Base-by-base conservation (phyloP, 2,113 vertebrate genomes). In the Leptosomus discolor region DNA sequence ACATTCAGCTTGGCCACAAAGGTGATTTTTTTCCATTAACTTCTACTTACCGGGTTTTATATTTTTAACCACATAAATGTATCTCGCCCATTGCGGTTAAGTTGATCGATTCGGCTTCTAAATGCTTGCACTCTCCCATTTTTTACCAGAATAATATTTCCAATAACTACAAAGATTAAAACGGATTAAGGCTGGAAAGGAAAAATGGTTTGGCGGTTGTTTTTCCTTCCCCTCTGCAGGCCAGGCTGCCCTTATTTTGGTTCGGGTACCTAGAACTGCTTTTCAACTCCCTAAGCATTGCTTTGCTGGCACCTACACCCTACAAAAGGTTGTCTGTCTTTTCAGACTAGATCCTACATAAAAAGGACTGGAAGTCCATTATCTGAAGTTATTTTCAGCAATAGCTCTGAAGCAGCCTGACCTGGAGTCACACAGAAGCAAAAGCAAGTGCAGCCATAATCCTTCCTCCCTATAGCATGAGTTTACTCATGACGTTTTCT, bases 41-140 rank as follows among this genome's bases (percentile, higher is more conserved):
- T 90, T 69, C 77, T 78, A 71, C 70, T 80, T 68, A 76, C 5
- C 1, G 7, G 24, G n/a, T 30, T 92, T 88, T 83, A n/a, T 73
- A 37, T 71, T 94, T 96, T 94, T 86, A 96, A 97, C 94, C 80
- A 92, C 73, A 53, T 41, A 17, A 39, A 95, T 89, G 64, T 77
- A 90, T 51, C 74, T 85, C 70, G 46, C 36, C 64, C 9, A 0
- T 34, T 60, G 45, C 2, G 3, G 48, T 80, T 93, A 58, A 81
- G 71, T 17, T 73, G 75, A 85, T 82, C 36, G 12, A 78, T 83
- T 46, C 12, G 14, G 64, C 39, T 79, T 88, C 57, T 70, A 86
- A 92, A 90, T 45, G 53, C 32, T 51, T 0, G 0, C 1, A 7
- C 51, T 51, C 45, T 67, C 64, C 80, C 53, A n/a, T 63, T 90